phyloP scores from a whole-genome alignment of 2,888 invertebrate species.

The Yponomeuta evonymella region DNA sequence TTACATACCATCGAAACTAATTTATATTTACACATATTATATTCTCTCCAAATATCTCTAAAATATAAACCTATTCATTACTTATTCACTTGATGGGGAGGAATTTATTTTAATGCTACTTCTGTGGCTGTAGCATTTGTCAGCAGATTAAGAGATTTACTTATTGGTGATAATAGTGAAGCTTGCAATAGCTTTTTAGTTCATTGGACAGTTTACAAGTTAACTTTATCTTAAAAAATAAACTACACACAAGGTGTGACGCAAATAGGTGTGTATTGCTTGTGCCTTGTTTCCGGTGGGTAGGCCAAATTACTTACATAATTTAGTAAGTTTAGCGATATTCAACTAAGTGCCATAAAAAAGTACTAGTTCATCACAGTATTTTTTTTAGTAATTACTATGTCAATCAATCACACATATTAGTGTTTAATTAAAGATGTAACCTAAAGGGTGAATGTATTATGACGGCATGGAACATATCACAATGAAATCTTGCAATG shows the following conservation, averaged over 20 bases:
- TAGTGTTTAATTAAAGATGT: constrained; percentile 20
- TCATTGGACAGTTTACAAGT: background rate
- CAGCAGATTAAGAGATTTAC: background rate
- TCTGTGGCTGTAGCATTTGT: background rate
- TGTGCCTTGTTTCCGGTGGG: constrained; percentile 39
- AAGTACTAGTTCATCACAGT: constrained; percentile 60
- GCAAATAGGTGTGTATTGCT: constrained; percentile 18
- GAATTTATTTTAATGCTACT: background rate
- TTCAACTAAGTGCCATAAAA: constrained; percentile 39
- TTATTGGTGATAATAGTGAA: background rate
- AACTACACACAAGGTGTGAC: background rate
- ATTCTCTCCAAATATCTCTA: constrained; percentile 1
- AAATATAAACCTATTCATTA: background rate
- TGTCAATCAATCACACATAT: constrained; percentile 42
- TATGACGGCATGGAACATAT: background rate
- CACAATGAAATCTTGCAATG: constrained; percentile 5
- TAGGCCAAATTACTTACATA: constrained; percentile 47
- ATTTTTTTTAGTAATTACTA: constrained; percentile 53
- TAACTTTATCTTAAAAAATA: background rate
- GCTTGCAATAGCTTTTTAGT: background rate
- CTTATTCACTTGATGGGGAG: background rate
- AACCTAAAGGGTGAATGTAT: background rate
- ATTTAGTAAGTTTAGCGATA: constrained; percentile 39
- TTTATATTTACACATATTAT: constrained; percentile 6
- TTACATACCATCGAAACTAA: constrained; percentile 11